phyloP scores from a whole-genome alignment of 1,140 invertebrate genomes.

The Euwallacea fornicatus region DNA sequence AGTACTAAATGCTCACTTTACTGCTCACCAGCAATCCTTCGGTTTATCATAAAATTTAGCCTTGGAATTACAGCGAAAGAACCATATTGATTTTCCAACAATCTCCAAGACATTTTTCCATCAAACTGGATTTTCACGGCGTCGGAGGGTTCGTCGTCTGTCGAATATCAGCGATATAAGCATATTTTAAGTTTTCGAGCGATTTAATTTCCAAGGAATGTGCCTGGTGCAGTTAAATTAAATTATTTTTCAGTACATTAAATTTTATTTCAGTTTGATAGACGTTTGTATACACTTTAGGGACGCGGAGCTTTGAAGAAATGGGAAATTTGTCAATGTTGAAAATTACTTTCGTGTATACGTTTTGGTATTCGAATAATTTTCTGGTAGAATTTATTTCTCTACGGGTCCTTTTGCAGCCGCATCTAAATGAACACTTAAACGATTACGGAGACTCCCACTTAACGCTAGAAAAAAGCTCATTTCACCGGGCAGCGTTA shows the following conservation, averaged over 20 bases:
- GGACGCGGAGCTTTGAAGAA: background rate
- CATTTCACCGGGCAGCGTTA: too few species aligned
- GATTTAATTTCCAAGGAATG: constrained; percentile 2
- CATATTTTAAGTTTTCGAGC: constrained; percentile 3
- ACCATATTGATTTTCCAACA: too few species aligned
- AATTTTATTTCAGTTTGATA: constrained; percentile 3
- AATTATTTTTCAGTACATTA: constrained; percentile 6
- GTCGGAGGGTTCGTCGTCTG: background rate
- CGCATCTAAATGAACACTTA: too few species aligned
- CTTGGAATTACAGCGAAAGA: too few species aligned
- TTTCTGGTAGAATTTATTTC: background rate
- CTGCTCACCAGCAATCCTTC: too few species aligned
- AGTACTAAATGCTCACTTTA: too few species aligned
- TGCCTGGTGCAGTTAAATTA: constrained; percentile 5
- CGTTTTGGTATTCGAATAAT: background rate
- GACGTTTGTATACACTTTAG: constrained; percentile 3
- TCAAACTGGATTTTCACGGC: background rate
- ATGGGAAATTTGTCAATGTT: background rate
- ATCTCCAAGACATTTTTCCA: background rate
- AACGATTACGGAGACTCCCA: too few species aligned
- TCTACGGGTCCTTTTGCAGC: background rate
- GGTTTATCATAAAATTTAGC: too few species aligned
- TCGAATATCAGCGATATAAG: background rate
- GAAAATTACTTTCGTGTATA: constrained; percentile 1
- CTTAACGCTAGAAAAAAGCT: too few species aligned